These are phyloP conservation scores for Pollenia amentaria DNA, from an alignment of 2,888 invertebrate genomes.

Conservation along the genomic window DNA sequence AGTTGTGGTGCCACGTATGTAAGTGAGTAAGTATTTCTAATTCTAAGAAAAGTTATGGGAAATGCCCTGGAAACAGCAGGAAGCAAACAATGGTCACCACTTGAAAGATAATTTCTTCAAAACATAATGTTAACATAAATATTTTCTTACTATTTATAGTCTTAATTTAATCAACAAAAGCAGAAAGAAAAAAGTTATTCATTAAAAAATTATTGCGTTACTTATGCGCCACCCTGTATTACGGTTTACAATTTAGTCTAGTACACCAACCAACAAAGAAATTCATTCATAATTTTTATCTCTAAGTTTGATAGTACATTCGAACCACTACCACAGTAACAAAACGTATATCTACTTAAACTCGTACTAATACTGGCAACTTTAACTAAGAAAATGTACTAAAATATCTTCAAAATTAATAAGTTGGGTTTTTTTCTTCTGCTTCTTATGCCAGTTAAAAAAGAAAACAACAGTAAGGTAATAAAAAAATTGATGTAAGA, in stretches of 20 bases:
- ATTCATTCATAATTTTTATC: slow-evolving; percentile 65
- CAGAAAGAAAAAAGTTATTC: no score
- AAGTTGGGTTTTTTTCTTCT: not conserved
- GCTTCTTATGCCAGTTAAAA: not conserved
- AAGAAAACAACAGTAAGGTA: slow-evolving; percentile 44
- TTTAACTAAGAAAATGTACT: slow-evolving; percentile 4
- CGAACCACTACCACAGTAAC: slow-evolving; percentile 19
- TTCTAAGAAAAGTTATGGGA: no score
- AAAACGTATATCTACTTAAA: not conserved
- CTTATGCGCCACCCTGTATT: not conserved
- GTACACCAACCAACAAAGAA: slow-evolving; percentile 50
- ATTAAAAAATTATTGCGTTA: no score
- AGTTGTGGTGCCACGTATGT: no score
- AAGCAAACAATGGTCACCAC: no score
- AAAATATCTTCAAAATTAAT: slow-evolving; percentile 46
- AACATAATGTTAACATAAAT: no score
- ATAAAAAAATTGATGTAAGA: slow-evolving; percentile 28
- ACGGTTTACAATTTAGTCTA: not conserved
- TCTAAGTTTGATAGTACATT: slow-evolving; percentile 29
- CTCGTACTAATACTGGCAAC: not conserved
- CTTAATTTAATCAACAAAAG: no score
- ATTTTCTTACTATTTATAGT: no score
- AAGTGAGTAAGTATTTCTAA: no score
- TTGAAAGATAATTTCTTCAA: no score
- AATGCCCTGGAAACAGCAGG: no score